Evolutionary conservation across 2,888 invertebrate species (phyloP), one percentile per base, ranked within the genome.

Genomic region (Acleris holmiana): DNA sequence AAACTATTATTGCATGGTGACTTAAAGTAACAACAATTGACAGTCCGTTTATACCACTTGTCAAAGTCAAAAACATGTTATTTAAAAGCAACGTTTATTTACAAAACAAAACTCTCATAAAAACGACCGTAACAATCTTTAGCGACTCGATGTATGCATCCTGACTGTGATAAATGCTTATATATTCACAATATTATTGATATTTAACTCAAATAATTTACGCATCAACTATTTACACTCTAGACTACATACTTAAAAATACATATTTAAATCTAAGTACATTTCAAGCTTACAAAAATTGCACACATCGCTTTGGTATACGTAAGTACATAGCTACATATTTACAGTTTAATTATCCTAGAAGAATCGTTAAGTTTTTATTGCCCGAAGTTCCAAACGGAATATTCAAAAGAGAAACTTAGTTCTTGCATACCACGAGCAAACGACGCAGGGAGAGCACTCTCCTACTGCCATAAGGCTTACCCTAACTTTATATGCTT

Each of bases 301-400:
- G 92, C 92, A 93, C 92, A 90, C 89, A 81, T 91, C 85, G 87
- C 91, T 93, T 92, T 91, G 92, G 91, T 91, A 91, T 92, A 91
- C 90, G 89, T 90, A 89, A 82, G 79, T 89, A 88, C 85, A 86
- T 92, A 89, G 78, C 89, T 91, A 91, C 86, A 90, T 91, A 91
- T 92, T 84, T 92, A 92, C 91, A 91, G 25, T 67, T 70, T 70
- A 68, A 71, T n/a, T 70, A 73, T 73, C 72, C 83, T 83, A 71
- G 80, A 84, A 76, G 79, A 79, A 83, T 88, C 85, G 84, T 84
- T 87, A 80, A 78, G 71, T 82, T 83, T 71, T 81, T 89, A 90
- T 89, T 91, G 90, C 90, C 90, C 78, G 84, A 82, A 82, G 82
- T 86, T 88, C 84, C 84, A 76, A 82, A 78, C 79, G 78, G 72